phyloP scores from a whole-genome alignment of 2,797 vertebrate species.

The Notamacropus eugenii region DNA sequence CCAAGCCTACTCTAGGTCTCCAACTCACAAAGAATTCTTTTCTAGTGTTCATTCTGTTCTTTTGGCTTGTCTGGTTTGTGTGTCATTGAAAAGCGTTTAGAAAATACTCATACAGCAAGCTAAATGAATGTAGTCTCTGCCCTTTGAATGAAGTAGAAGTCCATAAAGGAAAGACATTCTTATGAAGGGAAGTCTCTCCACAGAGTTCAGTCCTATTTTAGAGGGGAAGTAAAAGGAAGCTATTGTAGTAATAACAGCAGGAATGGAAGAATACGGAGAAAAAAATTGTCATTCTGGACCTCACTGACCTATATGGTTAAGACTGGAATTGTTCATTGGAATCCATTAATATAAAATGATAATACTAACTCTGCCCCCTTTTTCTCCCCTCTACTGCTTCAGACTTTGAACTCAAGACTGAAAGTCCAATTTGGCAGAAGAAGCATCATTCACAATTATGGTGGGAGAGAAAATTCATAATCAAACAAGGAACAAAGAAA shows the following conservation, averaged over 20 bases:
- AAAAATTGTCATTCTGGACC: not conserved
- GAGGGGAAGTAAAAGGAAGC: not conserved
- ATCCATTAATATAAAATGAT: not conserved
- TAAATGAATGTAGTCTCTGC: not conserved
- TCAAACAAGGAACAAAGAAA: not conserved
- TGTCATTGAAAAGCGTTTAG: not conserved
- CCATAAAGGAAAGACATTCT: conserved; percentile 9
- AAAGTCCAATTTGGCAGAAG: not conserved
- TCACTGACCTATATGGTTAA: not conserved
- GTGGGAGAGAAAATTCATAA: not conserved
- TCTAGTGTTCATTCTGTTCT: not conserved
- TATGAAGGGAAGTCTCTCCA: not conserved
- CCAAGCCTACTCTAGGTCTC: not conserved
- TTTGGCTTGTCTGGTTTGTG: not conserved
- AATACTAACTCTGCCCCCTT: not conserved
- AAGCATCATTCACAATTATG: not conserved
- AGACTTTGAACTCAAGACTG: not conserved
- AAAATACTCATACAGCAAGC: not conserved
- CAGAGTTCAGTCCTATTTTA: not conserved
- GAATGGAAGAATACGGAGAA: not conserved
- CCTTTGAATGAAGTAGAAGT: conserved; percentile 8
- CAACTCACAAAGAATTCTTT: not conserved
- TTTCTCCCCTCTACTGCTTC: not conserved
- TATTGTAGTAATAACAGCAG: not conserved
- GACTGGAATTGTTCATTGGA: not conserved